Percentiles rank a stretch among this genome's conserved stretches.
These are phyloP conservation scores for Sphenodon punctatus DNA, from an alignment of 2,797 vertebrate species.

Conservation along the genomic window DNA sequence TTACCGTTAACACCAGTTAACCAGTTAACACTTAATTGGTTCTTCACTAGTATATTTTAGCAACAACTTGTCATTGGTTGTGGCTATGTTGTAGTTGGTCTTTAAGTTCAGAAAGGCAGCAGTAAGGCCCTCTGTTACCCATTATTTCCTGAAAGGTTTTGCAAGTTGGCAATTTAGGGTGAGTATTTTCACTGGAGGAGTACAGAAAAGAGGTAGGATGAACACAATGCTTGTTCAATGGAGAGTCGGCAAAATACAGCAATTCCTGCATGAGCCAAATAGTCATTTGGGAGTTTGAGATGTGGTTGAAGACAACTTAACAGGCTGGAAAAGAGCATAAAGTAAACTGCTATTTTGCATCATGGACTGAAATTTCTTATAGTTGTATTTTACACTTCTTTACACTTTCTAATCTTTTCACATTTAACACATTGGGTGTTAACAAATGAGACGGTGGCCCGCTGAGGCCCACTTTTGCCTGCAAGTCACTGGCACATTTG, in stretches of 20 bases:
- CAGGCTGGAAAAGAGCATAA: not conserved
- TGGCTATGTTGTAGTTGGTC: not conserved
- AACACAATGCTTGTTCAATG: not conserved
- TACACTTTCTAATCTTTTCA: conserved; percentile 2
- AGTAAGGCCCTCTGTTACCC: accelerated
- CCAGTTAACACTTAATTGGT: not conserved
- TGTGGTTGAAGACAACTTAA: not conserved
- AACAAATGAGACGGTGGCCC: too few relatives aligned
- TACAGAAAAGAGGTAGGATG: not conserved
- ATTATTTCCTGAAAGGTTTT: accelerated
- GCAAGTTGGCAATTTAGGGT: not conserved
- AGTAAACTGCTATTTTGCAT: not conserved
- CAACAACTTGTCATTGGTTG: not conserved
- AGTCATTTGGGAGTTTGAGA: not conserved
- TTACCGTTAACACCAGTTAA: too few relatives aligned
- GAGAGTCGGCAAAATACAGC: not conserved
- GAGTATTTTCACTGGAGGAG: not conserved
- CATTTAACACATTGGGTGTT: not conserved
- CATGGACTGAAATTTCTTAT: not conserved
- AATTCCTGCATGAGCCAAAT: not conserved
- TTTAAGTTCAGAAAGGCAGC: not conserved
- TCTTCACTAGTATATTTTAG: not conserved
- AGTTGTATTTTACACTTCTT: not conserved
- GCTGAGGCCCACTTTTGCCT: too few relatives aligned
- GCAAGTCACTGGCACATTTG: too few relatives aligned